Evolutionary conservation across 2,797 vertebrate genomes (phyloP).

Genomic region (Sebastes hubbsi): DNA sequence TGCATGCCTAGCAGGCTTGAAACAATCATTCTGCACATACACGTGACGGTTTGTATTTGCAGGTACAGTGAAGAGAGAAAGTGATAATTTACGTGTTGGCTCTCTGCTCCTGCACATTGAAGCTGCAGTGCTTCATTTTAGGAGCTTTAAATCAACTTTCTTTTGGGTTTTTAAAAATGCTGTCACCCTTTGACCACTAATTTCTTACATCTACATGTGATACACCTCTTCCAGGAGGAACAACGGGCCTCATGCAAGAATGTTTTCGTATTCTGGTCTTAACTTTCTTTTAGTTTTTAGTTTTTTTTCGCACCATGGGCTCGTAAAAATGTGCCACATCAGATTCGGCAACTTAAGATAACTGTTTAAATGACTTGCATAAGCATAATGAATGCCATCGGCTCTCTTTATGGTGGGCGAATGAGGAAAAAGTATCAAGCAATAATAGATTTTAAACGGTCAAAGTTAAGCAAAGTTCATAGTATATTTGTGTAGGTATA

Average conservation of each 20-base stretch:
- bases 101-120: neutral
- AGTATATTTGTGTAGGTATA: too few relatives aligned
- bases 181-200: conserved; percentile 1
- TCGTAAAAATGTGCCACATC: too few relatives aligned
- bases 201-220: conserved; percentile 15
- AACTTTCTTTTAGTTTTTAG: too few relatives aligned
- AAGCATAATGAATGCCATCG: too few relatives aligned
- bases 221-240: neutral
- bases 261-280: too few relatives aligned
- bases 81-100: neutral
- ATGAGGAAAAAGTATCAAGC: too few relatives aligned
- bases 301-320: too few relatives aligned
- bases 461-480: too few relatives aligned
- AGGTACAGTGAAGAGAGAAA: neutral
- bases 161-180: neutral
- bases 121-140: neutral
- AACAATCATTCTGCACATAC: neutral
- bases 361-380: too few relatives aligned
- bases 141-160: neutral
- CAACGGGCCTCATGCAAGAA: neutral
- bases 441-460: too few relatives aligned
- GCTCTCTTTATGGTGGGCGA: too few relatives aligned
- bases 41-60: neutral
- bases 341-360: too few relatives aligned
- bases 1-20: neutral